Evolutionary conservation across 2,888 invertebrate genomes (phyloP).

Genomic region (Ectemnius cavifrons): DNA sequence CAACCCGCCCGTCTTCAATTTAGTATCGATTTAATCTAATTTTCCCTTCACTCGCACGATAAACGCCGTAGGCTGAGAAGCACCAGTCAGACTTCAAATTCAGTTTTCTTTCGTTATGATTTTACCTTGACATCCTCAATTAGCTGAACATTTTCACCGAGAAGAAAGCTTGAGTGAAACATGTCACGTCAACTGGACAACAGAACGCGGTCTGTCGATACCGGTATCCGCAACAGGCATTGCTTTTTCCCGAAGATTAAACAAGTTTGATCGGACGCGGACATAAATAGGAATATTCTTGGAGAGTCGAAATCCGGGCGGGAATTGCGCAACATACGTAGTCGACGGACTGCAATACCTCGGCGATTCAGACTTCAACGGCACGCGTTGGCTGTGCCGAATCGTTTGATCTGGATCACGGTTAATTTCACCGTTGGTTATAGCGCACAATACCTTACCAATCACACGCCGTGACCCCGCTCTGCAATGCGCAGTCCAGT

Average conservation of each 20-base stretch:
- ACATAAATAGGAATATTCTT: conserved; percentile 49
- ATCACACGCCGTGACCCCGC: conserved; percentile 49
- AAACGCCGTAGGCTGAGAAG: not conserved
- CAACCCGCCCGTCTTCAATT: conserved; percentile 3
- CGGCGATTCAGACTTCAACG: conserved; percentile 40
- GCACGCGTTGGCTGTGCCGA: conserved; percentile 37
- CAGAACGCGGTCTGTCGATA: too few relatives aligned
- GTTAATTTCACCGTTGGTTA: conserved; percentile 61
- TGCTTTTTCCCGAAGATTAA: conserved; percentile 39
- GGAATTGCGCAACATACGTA: conserved; percentile 19
- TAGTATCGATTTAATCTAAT: conserved; percentile 12
- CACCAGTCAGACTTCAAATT: too few relatives aligned
- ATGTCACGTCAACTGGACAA: too few relatives aligned
- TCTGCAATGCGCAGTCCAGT: conserved; percentile 48
- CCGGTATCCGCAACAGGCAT: not conserved
- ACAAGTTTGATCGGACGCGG: conserved; percentile 30
- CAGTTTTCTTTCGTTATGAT: too few relatives aligned
- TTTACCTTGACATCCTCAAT: too few relatives aligned
- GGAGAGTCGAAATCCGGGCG: conserved; percentile 20
- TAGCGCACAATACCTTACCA: conserved; percentile 59
- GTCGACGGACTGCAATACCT: conserved; percentile 44
- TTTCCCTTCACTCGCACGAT: conserved; percentile 7
- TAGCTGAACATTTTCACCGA: too few relatives aligned
- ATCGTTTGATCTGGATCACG: conserved; percentile 61
- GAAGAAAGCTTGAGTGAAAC: too few relatives aligned